Evolutionary conservation across 2,888 invertebrate species (phyloP), one percentile per base, ranked within the genome.

Genomic region (Orthonychiurus folsomi): DNA sequence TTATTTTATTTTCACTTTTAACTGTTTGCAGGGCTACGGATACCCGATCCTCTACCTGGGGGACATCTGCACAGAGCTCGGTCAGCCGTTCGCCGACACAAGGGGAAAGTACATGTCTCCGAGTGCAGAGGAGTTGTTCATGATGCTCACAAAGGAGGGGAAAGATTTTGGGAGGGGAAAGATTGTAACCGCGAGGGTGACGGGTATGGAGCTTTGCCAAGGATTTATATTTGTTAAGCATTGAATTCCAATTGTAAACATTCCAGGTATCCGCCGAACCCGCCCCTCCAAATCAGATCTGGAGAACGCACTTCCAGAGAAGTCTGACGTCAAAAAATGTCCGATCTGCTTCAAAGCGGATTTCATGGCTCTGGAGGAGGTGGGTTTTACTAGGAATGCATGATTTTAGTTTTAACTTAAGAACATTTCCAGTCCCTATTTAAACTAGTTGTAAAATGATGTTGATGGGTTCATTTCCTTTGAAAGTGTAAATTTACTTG

Each of bases 71-170:
- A 28, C 20, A 20, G 60, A 60, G 24, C 24, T 60, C 21, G n/a
- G 15, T 15, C 9, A 15, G 15, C 60, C 27, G 15, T 53, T 20
- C 23, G 28, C 5, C 9, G 60, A 60, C 1, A 3, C 23, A n/a
- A 9, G 60, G 24, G 2, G 2, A 2, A 21, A 27, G 1, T 54
- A 27, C 23, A 18, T 21, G 2, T 28, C 28, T 2, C 60, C 55
- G 2, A 5, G 3, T 18, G 3, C 9, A 5, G 12, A 60, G 5
- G 60, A 60, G 20, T 23, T 54, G 3, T 60, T 60, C 28, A 28
- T 23, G 2, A 53, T 60, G 37, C 9, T 60, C 2, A 55, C 60
- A 15, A 60, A 55, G 25, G 60, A 60, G 24, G 54, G 54, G 23
- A 12, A n/a, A 9, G 27, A 3, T 1, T 25, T 60, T 15, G 1